A percentile compares a stretch with the other conserved stretches of the same genome.
Evolutionary conservation across 2,888 invertebrate genomes (phyloP).

Genomic region (Tetrapedia diversipes): DNA sequence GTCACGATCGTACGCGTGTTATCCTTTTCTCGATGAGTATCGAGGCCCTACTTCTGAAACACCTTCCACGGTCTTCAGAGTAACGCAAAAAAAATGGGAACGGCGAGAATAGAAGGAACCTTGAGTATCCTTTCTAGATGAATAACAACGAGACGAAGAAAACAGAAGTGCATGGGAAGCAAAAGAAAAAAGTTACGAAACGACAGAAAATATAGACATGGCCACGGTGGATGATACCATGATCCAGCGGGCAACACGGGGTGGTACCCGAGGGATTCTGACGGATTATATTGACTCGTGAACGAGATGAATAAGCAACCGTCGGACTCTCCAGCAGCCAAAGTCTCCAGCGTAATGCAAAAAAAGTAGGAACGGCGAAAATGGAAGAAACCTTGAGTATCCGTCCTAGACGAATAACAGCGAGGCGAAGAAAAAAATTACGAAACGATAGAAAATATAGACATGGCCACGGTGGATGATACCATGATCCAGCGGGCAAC

Average conservation of each 20-base stretch:
- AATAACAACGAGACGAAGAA: no score
- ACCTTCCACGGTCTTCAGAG: no score
- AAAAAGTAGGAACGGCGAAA: no score
- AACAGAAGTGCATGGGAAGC: no score
- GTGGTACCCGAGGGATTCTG: conserved; percentile 40
- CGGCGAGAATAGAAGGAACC: background rate
- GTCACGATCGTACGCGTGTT: background rate
- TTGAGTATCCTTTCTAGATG: background rate
- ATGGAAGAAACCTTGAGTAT: background rate
- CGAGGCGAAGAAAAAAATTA: no score
- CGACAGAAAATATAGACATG: no score
- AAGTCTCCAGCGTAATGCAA: no score
- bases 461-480: background rate
- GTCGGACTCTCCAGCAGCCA: no score
- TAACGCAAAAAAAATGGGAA: no score
- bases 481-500: background rate
- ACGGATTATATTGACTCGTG: conserved; percentile 65
- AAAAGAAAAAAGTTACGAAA: background rate
- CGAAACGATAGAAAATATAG: background rate
- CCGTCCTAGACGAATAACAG: background rate
- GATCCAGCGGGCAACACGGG: background rate
- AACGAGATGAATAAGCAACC: conserved; percentile 65
- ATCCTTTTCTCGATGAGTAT: conserved; percentile 11
- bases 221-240: no score
- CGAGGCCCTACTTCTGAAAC: no score